These are phyloP conservation scores for Benthosema pterotum DNA, from an alignment of 2,797 vertebrate species.

Conservation along the genomic window DNA sequence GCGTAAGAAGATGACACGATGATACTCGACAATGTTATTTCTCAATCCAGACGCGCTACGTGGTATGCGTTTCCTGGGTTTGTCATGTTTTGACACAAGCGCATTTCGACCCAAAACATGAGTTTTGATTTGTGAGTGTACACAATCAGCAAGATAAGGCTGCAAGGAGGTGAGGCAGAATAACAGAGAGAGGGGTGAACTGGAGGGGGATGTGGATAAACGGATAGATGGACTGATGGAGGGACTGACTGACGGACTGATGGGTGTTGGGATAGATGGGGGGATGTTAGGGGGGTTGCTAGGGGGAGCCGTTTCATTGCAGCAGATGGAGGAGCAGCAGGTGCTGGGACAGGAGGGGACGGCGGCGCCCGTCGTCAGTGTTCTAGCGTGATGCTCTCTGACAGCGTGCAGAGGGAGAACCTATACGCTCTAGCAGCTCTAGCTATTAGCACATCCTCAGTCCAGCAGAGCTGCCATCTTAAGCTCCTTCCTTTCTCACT, in stretches of 20 bases:
- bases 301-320: conserved; percentile 56
- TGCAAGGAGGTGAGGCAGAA: too few species aligned
- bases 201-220: conserved; percentile 52
- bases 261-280: conserved; percentile 76
- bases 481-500: not conserved
- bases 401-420: conserved; percentile 90
- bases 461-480: conserved; percentile 33
- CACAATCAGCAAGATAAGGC: too few species aligned
- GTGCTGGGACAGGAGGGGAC: conserved; percentile 85
- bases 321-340: conserved; percentile 97
- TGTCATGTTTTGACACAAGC: too few species aligned
- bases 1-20: too few species aligned
- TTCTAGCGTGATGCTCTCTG: conserved; percentile 87
- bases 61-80: too few species aligned
- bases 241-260: conserved; percentile 79
- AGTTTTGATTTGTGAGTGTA: too few species aligned
- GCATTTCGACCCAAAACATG: too few species aligned
- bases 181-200: too few species aligned
- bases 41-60: too few species aligned
- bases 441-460: conserved; percentile 84
- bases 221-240: conserved; percentile 26
- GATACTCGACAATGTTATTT: too few species aligned
- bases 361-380: conserved; percentile 83
- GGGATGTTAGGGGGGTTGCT: too few species aligned
- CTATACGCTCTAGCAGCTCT: conserved; percentile 86